These are phyloP conservation scores for Arctopsyche grandis DNA, from an alignment of 1,140 invertebrate species.

Conservation along the genomic window DNA sequence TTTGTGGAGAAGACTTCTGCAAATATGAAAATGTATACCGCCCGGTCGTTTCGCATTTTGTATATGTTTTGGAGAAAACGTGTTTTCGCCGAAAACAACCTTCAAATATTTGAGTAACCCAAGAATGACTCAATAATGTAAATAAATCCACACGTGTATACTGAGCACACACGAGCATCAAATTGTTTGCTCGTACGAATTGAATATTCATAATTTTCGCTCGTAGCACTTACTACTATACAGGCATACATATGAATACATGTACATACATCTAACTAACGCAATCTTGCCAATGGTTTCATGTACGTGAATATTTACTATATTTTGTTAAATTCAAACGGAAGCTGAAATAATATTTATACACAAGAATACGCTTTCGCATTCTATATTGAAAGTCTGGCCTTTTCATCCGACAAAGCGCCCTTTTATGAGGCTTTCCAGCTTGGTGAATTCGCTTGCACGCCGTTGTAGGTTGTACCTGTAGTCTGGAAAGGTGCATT, in stretches of 20 bases:
- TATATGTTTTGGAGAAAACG: neutral
- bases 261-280: neutral
- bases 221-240: neutral
- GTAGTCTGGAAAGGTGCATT: neutral
- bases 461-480: neutral
- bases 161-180: neutral
- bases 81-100: constrained; percentile 25
- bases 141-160: constrained; percentile 7
- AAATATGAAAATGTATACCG: neutral
- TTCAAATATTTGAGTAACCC: constrained; percentile 24
- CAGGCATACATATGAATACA: too few species aligned
- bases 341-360: neutral
- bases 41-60: neutral
- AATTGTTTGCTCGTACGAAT: constrained; percentile 13
- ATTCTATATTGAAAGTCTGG: constrained; percentile 13
- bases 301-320: constrained; percentile 6
- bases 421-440: too few species aligned
- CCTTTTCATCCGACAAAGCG: neutral
- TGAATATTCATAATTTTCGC: constrained; percentile 25
- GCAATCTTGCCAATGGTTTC: neutral
- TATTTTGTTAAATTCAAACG: neutral
- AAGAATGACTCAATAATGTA: constrained; percentile 31
- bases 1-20: neutral
- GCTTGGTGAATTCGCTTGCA: too few species aligned
- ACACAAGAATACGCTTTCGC: neutral